Conservation (phyloP, 2,113 vertebrate genomes). For the Genyomyrus donnyi region DNA sequence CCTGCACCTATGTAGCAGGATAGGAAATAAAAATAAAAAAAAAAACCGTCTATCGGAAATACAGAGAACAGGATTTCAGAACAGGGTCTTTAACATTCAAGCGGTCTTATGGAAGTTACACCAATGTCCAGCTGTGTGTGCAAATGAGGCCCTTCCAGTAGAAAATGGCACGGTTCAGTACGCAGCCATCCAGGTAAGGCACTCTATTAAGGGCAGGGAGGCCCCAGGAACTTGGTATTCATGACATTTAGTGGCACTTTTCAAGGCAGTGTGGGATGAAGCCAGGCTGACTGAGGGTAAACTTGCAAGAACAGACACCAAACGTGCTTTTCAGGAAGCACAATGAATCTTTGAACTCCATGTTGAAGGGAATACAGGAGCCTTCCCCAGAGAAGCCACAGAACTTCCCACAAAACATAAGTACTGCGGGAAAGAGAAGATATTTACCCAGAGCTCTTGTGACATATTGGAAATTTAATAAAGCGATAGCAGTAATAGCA, state of each 20-base stretch:
- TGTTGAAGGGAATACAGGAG: neutral
- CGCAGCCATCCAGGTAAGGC: neutral
- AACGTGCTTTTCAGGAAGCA: neutral
- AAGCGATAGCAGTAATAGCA: neutral
- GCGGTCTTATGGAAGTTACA: neutral
- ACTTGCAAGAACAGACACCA: slow-evolving; percentile 18
- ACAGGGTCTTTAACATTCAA: slow-evolving; percentile 24
- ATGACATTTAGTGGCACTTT: slow-evolving; percentile 20
- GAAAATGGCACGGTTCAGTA: neutral
- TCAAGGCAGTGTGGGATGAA: slow-evolving; percentile 14
- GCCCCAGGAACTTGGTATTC: neutral
- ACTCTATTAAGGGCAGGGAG: neutral
- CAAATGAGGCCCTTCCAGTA: slow-evolving; percentile 7
- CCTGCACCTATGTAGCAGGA: neutral
- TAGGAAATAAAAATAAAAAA: neutral
- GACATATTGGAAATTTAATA: neutral
- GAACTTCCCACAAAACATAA: neutral
- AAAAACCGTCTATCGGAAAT: neutral
- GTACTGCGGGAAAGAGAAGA: neutral
- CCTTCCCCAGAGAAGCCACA: neutral
- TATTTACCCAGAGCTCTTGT: neutral
- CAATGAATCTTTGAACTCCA: neutral
- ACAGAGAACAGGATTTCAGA: slow-evolving; percentile 9
- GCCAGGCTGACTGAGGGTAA: slow-evolving; percentile 13
- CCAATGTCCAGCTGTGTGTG: neutral